Conservation (phyloP, 2,113 vertebrate genomes). For the Machaerirhynchus nigripectus region DNA sequence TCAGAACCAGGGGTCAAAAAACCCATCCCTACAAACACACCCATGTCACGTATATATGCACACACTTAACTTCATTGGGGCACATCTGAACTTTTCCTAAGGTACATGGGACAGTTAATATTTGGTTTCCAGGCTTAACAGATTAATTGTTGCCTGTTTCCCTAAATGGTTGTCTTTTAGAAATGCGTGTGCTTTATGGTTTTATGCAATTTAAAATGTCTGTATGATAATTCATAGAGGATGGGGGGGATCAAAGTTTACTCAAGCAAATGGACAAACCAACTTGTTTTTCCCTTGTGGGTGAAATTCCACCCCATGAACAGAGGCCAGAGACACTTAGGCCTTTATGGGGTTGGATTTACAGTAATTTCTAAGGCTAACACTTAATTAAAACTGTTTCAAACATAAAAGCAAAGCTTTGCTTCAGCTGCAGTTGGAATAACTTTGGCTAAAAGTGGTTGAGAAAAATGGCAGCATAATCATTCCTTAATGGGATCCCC, state of each 20-base stretch:
- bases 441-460: not conserved
- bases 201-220: not conserved
- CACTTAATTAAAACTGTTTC: not conserved
- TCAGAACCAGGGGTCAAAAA: not conserved
- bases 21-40: not conserved
- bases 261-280: not conserved
- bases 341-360: not conserved
- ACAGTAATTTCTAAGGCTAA: not conserved
- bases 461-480: not conserved
- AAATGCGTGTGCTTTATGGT: not conserved
- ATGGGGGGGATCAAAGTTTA: not conserved
- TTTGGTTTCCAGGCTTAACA: not conserved
- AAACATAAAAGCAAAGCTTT: not conserved
- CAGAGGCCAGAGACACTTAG: not conserved
- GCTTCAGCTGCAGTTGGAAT: not conserved
- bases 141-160: not conserved
- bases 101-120: not conserved
- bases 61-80: not conserved
- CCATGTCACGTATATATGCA: not conserved
- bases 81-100: not conserved
- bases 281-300: not conserved
- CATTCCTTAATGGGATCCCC: not conserved
- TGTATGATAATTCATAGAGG: not conserved
- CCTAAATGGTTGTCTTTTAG: not conserved
- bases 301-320: not conserved